Evolutionary conservation across 2,797 vertebrate genomes (phyloP), one percentile per base, ranked within the genome.

Genomic region (Phoebastria nigripes): DNA sequence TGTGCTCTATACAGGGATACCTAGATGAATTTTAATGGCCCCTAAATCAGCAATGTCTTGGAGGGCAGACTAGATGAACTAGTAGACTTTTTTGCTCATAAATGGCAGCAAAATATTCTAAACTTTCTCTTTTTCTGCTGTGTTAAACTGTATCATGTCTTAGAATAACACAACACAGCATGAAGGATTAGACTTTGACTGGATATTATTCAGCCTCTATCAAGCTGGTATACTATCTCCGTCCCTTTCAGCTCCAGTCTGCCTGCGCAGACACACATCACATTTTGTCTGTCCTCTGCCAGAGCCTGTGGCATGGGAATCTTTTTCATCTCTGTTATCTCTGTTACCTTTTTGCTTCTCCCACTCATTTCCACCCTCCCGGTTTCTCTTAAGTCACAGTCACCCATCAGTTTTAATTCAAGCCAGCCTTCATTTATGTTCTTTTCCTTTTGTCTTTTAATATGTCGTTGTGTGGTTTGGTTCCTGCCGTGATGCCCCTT

Each of bases 381-480:
- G 1, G 7, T 85, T 93, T 59, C 37, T 71, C 28, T 42, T 62
- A 66, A 46, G 8, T 56, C 69, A 56, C 7, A 81, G 28, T 51
- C 8, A 66, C 14, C 6, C 20, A 41, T 65, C 25, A n/a, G 2
- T 63, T 95, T 81, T 82, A 61, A 70, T 83, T 63, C 26, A 67
- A 81, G 20, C 1, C 39, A 71, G 2, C 5, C 4, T 71, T 80
- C 20, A 31, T 29, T 37, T 70, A 26, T 18, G 11, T 35, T 44
- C 4, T 59, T 44, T 51, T 7, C 4, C 25, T 58, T 54, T 6
- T 35, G 5, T 51, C 24, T 67, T 88, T 71, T 55, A 47, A 19
- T 51, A 82, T 13, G 3, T 26, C 19, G 6, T 22, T 29, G 1
- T 15, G 20, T 79, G 15, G 2, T 55, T 78, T 0, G 0, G 12